These are phyloP conservation scores for Cygnus buccinator DNA, from an alignment of 2,113 vertebrate species.

Conservation along the genomic window DNA sequence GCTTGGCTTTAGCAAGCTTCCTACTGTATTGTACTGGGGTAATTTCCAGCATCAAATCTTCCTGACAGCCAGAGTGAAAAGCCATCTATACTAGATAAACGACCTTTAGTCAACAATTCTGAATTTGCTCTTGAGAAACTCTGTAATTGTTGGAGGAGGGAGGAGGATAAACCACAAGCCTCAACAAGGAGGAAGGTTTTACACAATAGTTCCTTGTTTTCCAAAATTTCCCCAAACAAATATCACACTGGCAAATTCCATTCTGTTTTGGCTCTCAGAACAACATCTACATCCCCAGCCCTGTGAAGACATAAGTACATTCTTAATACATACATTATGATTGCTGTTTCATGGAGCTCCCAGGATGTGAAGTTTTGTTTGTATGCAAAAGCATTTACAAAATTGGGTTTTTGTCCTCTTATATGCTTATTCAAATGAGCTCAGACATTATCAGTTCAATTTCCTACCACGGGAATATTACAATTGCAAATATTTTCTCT, in stretches of 20 bases:
- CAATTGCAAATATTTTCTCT: slow-evolving; percentile 34
- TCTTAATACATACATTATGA: background rate
- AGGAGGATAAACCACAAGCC: slow-evolving; percentile 43
- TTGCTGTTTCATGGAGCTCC: background rate
- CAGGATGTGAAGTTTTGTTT: slow-evolving; percentile 17
- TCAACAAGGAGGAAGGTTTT: slow-evolving; percentile 47
- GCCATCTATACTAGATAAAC: slow-evolving; percentile 13
- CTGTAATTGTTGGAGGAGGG: slow-evolving; percentile 31
- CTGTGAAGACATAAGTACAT: background rate
- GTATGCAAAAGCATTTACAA: background rate
- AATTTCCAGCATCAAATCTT: background rate
- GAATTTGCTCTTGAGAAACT: slow-evolving; percentile 49
- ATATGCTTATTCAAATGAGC: slow-evolving; percentile 16
- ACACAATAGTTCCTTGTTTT: slow-evolving; percentile 43
- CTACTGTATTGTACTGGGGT: background rate
- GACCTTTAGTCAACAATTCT: slow-evolving; percentile 47
- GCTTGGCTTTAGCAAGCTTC: background rate
- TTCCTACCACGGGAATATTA: slow-evolving; percentile 3
- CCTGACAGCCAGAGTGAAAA: slow-evolving; percentile 12
- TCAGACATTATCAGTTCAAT: slow-evolving; percentile 25
- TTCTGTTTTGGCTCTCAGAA: background rate
- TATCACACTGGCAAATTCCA: background rate
- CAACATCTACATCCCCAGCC: background rate
- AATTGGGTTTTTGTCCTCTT: background rate
- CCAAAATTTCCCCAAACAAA: slow-evolving; percentile 26